Base-by-base conservation (phyloP, 2,888 invertebrate genomes). In the Acrobasis repandana region DNA sequence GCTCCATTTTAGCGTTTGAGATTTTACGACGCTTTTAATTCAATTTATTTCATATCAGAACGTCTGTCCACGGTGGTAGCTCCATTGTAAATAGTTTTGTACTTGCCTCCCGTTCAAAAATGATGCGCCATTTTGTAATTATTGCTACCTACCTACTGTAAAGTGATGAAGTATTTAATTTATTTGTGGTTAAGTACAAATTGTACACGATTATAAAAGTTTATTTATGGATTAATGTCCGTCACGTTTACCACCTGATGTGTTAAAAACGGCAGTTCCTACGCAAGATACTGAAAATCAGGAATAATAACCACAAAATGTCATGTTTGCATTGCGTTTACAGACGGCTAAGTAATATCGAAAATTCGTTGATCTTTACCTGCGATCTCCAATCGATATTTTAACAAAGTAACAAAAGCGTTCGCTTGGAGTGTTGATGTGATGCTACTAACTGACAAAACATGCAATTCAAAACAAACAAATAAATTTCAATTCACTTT, bases 301-400 rank as follows among this genome's bases (percentile, higher is more conserved):
- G 8, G 8, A 28, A 28, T 6, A 28, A 28, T 28, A 5, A 28
- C 28, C 6, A 2, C 28, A 28, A 20, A n/a, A n/a, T n/a, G n/a
- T n/a, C n/a, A 28, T 28, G 6, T 28, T 28, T 28, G 28, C 4
- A 28, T 6, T 50, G 50, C 14, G 33, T 28, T n/a, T 6, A 5
- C 34, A 15, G 36, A 36, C 34, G 34, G 36, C 52, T 36, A 34
- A 52, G 15, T 52, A 28, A 28, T 2, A 3, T n/a, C 4, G 4
- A 28, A 28, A 28, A 28, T 28, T 28, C 28, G 28, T 28, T 28
- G 15, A 15, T 52, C 10, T 36, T 11, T 50, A 33, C 33, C 33
- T n/a, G 10, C 36, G 52, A 52, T 52, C 52, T 52, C 52, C 36
- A 9, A 33, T 33, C n/a, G 33, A n/a, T 51, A 34, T 51, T 34